phyloP scores from a whole-genome alignment of 2,797 vertebrate genomes.

The Lepilemur ruficaudatus region DNA sequence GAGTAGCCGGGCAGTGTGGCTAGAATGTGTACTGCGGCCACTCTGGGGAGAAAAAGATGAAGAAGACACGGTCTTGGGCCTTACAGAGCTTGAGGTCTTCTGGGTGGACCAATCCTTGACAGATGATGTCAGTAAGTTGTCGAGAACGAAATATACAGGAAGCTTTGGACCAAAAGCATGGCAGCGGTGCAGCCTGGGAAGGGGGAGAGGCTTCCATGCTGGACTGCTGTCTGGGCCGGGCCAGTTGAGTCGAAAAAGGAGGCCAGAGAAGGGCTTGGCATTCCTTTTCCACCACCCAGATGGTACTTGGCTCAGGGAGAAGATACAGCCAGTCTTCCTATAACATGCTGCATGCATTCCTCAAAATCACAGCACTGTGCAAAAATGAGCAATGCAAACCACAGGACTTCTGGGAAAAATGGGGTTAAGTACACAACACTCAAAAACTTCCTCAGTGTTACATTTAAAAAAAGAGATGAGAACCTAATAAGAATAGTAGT shows the following conservation, averaged over 20 bases:
- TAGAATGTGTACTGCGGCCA: not conserved
- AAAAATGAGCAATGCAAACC: not conserved
- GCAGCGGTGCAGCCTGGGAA: not conserved
- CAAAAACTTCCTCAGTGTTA: not conserved
- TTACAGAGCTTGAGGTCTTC: not conserved
- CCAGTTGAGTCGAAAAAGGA: not conserved
- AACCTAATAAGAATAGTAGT: not conserved
- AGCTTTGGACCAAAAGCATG: not conserved
- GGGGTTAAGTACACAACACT: not conserved
- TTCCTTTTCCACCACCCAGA: not conserved
- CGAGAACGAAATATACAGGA: not conserved
- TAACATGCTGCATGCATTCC: not conserved
- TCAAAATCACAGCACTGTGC: not conserved
- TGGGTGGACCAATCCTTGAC: not conserved
- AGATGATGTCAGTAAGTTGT: not conserved
- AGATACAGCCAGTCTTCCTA: not conserved
- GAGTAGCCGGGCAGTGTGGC: slow-evolving; percentile 58
- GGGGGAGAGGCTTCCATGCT: not conserved
- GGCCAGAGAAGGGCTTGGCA: not conserved
- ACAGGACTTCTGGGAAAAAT: not conserved
- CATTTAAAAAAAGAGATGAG: not conserved
- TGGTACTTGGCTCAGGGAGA: not conserved
- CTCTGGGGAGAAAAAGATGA: not conserved
- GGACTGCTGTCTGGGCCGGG: not conserved
- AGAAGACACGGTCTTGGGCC: not conserved